Conservation (phyloP, 2,888 invertebrate species). For the Trachelus troglodyta region DNA sequence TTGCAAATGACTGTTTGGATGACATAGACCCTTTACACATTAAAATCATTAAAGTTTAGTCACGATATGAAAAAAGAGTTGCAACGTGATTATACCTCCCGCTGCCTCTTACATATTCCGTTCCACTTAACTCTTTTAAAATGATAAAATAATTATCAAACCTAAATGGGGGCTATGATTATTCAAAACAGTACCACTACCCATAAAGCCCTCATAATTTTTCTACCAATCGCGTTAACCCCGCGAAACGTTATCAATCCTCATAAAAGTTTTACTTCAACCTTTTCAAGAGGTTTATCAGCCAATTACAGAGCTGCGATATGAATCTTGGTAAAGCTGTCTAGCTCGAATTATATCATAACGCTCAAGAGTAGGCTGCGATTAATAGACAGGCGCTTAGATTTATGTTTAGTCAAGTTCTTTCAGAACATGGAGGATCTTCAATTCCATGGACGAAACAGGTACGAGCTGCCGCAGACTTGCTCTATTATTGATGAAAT, state of each 20-base stretch:
- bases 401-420: neutral
- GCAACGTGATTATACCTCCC: neutral
- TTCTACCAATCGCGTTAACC: neutral
- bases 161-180: neutral
- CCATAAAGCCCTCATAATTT: neutral
- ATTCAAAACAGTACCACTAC: neutral
- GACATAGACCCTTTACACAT: neutral
- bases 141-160: neutral
- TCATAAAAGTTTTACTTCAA: neutral
- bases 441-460: neutral
- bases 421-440: neutral
- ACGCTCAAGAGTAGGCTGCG: neutral
- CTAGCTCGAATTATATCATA: neutral
- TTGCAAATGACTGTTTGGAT: neutral
- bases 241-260: neutral
- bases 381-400: neutral
- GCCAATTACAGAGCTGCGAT: neutral
- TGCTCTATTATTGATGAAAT: slow-evolving; percentile 32
- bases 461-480: slow-evolving; percentile 8
- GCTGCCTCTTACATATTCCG: neutral
- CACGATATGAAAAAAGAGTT: neutral
- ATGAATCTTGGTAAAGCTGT: neutral
- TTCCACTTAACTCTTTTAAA: neutral
- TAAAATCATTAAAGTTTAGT: neutral
- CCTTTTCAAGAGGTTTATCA: neutral